A percentile compares a stretch with the other conserved stretches of the same genome.
phyloP scores from a whole-genome alignment of 2,888 invertebrate species.

The Lasius fuliginosus region DNA sequence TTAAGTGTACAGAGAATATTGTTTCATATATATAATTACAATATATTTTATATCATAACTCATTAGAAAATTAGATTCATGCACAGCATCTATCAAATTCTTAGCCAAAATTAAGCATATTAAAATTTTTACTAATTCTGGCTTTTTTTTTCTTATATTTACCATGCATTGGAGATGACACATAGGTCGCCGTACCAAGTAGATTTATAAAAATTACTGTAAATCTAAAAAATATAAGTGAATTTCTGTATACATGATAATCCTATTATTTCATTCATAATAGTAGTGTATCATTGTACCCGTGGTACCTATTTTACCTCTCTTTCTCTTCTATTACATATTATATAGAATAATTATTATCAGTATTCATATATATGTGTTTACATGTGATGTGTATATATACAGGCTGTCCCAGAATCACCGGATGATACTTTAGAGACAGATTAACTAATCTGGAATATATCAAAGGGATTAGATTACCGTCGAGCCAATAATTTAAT shows the following conservation, averaged over 20 bases:
- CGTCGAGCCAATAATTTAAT: neutral
- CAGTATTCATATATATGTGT: slow-evolving; percentile 67
- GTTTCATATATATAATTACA: slow-evolving; percentile 79
- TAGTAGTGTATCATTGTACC: slow-evolving; percentile 70
- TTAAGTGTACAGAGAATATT: slow-evolving; percentile 82
- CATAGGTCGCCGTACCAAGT: slow-evolving; percentile 83
- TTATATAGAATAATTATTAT: slow-evolving; percentile 74
- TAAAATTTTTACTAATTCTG: slow-evolving; percentile 78
- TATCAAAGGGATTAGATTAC: neutral
- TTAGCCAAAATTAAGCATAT: slow-evolving; percentile 80
- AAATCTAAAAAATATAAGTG: slow-evolving; percentile 86
- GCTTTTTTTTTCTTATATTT: slow-evolving; percentile 73
- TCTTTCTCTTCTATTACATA: slow-evolving; percentile 58
- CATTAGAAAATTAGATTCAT: slow-evolving; percentile 82
- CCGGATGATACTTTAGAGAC: slow-evolving; percentile 22
- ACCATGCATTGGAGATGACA: slow-evolving; percentile 81
- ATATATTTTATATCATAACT: slow-evolving; percentile 79
- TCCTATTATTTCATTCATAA: slow-evolving; percentile 73
- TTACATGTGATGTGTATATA: slow-evolving; percentile 54
- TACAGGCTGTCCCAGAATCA: slow-evolving; percentile 47
- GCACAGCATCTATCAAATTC: slow-evolving; percentile 81
- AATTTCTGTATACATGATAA: slow-evolving; percentile 80
- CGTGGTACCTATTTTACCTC: slow-evolving; percentile 71
- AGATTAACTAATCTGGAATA: slow-evolving; percentile 24
- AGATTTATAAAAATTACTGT: slow-evolving; percentile 85